phyloP scores from a whole-genome alignment of 2,888 invertebrate species.

The Bembecia ichneumoniformis region DNA sequence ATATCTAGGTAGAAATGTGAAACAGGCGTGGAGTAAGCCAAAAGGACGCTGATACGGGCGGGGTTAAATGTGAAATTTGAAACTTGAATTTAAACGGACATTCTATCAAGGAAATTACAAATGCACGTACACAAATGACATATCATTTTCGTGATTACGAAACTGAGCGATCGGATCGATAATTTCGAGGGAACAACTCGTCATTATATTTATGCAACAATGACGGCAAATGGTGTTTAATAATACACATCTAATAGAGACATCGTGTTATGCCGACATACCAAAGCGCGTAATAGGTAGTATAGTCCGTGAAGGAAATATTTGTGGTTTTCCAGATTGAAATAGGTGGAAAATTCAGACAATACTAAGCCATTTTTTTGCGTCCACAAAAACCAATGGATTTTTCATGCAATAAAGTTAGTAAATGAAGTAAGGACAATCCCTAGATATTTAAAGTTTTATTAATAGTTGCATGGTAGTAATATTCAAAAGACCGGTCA shows the following conservation, averaged over 20 bases:
- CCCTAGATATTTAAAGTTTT: too few species aligned
- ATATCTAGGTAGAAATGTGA: neutral
- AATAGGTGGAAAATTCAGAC: too few species aligned
- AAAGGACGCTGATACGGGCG: too few species aligned
- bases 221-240: slow-evolving; percentile 29
- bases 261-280: slow-evolving; percentile 7
- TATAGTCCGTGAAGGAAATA: neutral
- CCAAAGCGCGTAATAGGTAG: neutral
- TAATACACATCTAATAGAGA: slow-evolving; percentile 24
- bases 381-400: too few species aligned
- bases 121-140: slow-evolving; percentile 25
- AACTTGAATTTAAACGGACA: neutral
- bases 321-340: neutral
- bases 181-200: slow-evolving; percentile 27
- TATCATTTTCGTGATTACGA: slow-evolving; percentile 26
- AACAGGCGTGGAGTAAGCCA: neutral
- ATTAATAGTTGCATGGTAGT: too few species aligned
- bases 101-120: slow-evolving; percentile 17
- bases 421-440: too few species aligned
- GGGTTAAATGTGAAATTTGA: neutral
- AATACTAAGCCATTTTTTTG: too few species aligned
- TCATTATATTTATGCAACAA: slow-evolving; percentile 32
- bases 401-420: too few species aligned
- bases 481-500: too few species aligned
- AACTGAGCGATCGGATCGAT: slow-evolving; percentile 28